phyloP scores from a whole-genome alignment of 2,888 invertebrate species.

The Melikaiella ostensackeni region DNA sequence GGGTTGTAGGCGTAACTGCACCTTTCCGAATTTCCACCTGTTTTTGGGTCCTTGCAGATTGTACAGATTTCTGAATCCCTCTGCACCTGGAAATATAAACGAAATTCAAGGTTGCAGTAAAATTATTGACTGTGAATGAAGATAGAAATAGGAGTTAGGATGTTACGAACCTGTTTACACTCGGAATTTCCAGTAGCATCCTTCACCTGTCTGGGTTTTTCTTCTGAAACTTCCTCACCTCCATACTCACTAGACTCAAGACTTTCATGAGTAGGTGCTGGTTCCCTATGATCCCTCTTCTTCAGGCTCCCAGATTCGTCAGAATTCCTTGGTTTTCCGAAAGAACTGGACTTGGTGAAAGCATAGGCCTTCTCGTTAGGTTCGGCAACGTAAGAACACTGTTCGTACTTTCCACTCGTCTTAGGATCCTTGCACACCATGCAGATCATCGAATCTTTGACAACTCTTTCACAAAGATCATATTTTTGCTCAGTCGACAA shows the following conservation, averaged over 20 bases:
- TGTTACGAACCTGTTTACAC: slow-evolving; percentile 19
- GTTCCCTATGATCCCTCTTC: slow-evolving; percentile 4
- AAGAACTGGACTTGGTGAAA: slow-evolving; percentile 63
- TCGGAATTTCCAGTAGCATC: slow-evolving; percentile 8
- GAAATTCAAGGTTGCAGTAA: background rate
- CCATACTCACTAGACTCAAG: slow-evolving; percentile 37
- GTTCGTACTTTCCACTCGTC: slow-evolving; percentile 88
- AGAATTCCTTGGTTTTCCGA: slow-evolving; percentile 44
- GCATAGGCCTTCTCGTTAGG: slow-evolving; percentile 82
- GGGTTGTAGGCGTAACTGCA: slow-evolving; percentile 80
- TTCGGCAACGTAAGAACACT: slow-evolving; percentile 88
- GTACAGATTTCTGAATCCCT: slow-evolving; percentile 78
- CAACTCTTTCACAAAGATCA: slow-evolving; percentile 82
- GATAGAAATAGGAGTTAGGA: too few relatives aligned
- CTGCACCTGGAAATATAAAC: slow-evolving; percentile 52
- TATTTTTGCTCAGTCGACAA: slow-evolving; percentile 81
- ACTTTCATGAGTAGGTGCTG: slow-evolving; percentile 33
- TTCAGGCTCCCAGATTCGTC: slow-evolving; percentile 42
- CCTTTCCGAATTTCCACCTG: slow-evolving; percentile 80
- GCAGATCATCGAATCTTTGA: slow-evolving; percentile 85
- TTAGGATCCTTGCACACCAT: slow-evolving; percentile 86
- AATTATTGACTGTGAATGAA: too few relatives aligned
- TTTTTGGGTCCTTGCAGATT: slow-evolving; percentile 79
- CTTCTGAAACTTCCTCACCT: slow-evolving; percentile 40
- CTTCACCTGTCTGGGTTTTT: background rate